phyloP scores from a whole-genome alignment of 2,888 invertebrate species.

The Chrysomela aeneicollis region DNA sequence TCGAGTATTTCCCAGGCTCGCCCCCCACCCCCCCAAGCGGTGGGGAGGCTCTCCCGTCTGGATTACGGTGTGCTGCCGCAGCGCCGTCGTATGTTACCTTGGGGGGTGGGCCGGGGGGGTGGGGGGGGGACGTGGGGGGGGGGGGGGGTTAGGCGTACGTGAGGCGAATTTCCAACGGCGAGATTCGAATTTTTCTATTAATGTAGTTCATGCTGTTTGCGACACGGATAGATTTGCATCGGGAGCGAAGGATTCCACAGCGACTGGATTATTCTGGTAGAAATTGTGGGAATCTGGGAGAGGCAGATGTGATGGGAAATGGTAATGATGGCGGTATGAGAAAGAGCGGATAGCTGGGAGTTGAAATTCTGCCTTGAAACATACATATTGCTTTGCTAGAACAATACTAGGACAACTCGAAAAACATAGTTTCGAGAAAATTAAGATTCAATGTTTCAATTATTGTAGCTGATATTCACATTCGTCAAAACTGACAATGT shows the following conservation, averaged over 20 bases:
- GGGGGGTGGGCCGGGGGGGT: slow-evolving; percentile 11
- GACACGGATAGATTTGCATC: slow-evolving; percentile 2
- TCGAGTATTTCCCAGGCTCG: slow-evolving; percentile 52
- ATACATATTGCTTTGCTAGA: no score
- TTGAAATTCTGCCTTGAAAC: neutral
- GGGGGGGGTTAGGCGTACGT: slow-evolving; percentile 9
- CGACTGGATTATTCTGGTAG: neutral
- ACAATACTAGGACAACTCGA: no score
- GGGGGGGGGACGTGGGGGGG: neutral
- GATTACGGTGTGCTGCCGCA: slow-evolving; percentile 42
- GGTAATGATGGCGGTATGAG: neutral
- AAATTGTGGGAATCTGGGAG: neutral
- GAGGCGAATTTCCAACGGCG: slow-evolving; percentile 35
- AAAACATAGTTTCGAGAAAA: no score
- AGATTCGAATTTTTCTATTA: slow-evolving; percentile 38
- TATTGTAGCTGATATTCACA: no score
- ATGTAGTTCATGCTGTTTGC: slow-evolving; percentile 18
- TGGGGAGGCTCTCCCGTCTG: slow-evolving; percentile 47
- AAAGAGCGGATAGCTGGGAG: neutral
- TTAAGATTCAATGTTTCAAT: no score
- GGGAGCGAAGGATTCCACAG: neutral
- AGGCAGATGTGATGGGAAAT: neutral
- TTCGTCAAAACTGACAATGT: no score
- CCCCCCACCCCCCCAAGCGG: slow-evolving; percentile 33
- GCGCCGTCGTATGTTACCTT: slow-evolving; percentile 37